These are phyloP conservation scores for Rhyzopertha dominica DNA, from an alignment of 1,140 invertebrate genomes.

Conservation along the genomic window DNA sequence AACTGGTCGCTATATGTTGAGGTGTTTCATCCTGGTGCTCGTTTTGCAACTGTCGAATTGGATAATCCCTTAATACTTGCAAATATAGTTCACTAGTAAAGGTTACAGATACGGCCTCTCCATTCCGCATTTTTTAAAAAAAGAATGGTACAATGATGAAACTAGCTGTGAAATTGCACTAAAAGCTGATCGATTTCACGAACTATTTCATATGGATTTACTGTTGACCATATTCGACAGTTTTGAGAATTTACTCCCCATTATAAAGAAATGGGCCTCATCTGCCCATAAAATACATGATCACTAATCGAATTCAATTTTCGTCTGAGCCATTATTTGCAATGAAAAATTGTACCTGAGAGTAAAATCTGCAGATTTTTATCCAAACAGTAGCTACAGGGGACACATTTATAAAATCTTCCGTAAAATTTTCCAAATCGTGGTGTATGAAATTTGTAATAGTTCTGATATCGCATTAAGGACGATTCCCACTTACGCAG, in stretches of 20 bases:
- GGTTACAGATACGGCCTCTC: not conserved
- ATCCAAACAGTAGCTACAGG: not conserved
- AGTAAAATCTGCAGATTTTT: no score
- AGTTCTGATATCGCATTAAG: no score
- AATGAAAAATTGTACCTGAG: slow-evolving; percentile 1
- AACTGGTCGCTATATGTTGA: not conserved
- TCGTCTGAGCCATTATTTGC: not conserved
- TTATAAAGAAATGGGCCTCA: not conserved
- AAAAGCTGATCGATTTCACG: not conserved
- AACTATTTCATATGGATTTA: slow-evolving; percentile 6
- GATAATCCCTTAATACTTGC: not conserved
- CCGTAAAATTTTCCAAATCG: no score
- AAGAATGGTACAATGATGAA: not conserved
- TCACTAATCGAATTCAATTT: not conserved
- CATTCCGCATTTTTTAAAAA: slow-evolving; percentile 1
- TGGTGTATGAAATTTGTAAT: no score
- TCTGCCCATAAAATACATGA: slow-evolving; percentile 1
- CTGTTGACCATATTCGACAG: no score
- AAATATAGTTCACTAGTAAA: not conserved
- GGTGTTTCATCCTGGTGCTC: not conserved
- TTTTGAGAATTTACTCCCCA: slow-evolving; percentile 1
- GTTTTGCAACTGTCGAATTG: slow-evolving; percentile 2
- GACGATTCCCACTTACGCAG: no score
- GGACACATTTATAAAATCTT: no score
- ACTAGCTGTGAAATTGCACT: slow-evolving; percentile 2